Base-by-base conservation (phyloP, 2,113 vertebrate species). In the Apeltes quadracus region DNA sequence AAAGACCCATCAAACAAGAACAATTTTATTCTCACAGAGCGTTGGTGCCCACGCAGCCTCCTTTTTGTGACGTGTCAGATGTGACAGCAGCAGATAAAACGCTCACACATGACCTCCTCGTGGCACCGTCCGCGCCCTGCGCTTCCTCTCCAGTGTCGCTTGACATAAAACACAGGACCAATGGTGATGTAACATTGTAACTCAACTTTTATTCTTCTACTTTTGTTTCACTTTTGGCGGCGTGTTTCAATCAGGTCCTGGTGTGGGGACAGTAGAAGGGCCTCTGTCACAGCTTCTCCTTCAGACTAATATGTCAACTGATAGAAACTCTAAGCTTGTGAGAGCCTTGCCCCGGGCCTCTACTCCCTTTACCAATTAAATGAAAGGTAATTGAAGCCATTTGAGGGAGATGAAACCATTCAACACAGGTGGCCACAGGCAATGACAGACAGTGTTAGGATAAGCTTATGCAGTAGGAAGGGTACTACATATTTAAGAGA, bases 61-160 rank as follows among this genome's bases (percentile, higher is more conserved):
- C n/a, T n/a, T n/a, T n/a, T n/a, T n/a, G n/a, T n/a, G n/a, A n/a
- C n/a, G n/a, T 46, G 80, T 90, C 83, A 83, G 69, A 84, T 82
- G 78, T 89, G 90, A 92, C 90, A 89, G 84, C 79, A 46, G 50
- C 82, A 84, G 90, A 93, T 92, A 91, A 90, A 89, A 84, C n/a
- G 25, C 70, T 83, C 72, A 79, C 78, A 86, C 86, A 88, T 79
- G 77, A 82, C 82, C 81, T 83, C 77, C 87, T 81, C 64, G 70
- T 82, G 71, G 88, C 89, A 78, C 76, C 32, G 58, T 39, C 53
- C 27, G 15, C 54, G 36, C 38, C 51, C 20, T 2, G 11, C n/a
- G 16, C 18, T 44, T 44, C 43, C 15, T 27, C 46, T 34, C 46
- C 9, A 9, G 57, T 25, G 15, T 34, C 12, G 2, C 23, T 3